These are phyloP conservation scores for Corythornis leucogaster DNA, from an alignment of 2,797 vertebrate species.

Conservation along the genomic window DNA sequence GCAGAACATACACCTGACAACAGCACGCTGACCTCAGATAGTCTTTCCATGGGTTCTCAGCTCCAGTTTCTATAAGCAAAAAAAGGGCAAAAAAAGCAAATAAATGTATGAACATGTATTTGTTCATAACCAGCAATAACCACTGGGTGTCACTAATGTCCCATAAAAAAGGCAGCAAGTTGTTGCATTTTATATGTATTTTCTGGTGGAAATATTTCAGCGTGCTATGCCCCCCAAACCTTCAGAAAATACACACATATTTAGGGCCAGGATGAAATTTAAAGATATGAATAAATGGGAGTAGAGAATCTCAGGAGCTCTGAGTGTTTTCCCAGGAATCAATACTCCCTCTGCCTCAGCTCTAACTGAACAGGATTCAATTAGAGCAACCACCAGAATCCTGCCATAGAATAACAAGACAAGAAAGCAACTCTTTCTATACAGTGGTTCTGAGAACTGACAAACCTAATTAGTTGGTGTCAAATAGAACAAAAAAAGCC, in stretches of 20 bases:
- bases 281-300: neutral
- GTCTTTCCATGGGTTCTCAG: neutral
- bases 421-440: neutral
- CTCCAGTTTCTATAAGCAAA: neutral
- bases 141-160: constrained; percentile 62
- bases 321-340: neutral
- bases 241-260: neutral
- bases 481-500: constrained; percentile 8
- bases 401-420: neutral
- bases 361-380: neutral
- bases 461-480: neutral
- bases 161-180: neutral
- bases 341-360: neutral
- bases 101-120: neutral
- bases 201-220: neutral
- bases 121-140: neutral
- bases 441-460: neutral
- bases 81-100: too few species aligned
- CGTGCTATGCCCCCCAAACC: neutral
- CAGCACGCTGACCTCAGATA: neutral
- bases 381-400: neutral
- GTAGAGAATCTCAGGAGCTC: neutral
- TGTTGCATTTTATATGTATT: neutral
- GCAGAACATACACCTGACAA: neutral
- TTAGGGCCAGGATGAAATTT: neutral